Evolutionary conservation across 2,888 invertebrate species (phyloP).

Genomic region (Nezara viridula): DNA sequence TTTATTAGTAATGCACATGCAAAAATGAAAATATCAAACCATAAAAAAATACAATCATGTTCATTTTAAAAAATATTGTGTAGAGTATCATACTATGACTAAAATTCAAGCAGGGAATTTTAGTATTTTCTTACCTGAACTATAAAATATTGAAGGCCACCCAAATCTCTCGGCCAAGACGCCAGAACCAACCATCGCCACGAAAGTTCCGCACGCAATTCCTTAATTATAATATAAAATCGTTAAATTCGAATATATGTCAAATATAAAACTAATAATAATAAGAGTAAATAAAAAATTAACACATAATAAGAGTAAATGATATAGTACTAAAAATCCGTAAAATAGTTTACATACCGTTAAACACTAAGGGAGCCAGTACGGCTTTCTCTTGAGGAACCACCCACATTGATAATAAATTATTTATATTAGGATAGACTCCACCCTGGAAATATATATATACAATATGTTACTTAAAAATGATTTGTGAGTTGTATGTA

Average conservation of each 20-base stretch:
- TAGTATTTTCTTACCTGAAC: background rate
- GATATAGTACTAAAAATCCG: too few relatives aligned
- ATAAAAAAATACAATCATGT: too few relatives aligned
- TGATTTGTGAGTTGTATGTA: too few relatives aligned
- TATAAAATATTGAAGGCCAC: conserved; percentile 50
- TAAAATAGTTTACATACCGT: background rate
- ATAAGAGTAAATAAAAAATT: background rate
- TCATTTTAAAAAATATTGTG: too few relatives aligned
- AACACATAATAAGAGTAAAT: too few relatives aligned
- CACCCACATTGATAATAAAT: conserved; percentile 79
- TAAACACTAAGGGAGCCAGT: background rate
- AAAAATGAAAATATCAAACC: too few relatives aligned
- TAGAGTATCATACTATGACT: too few relatives aligned
- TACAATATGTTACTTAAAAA: background rate
- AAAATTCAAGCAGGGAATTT: too few relatives aligned
- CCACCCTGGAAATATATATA: conserved; percentile 71
- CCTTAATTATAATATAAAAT: background rate
- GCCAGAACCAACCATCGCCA: background rate
- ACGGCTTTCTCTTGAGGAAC: conserved; percentile 49
- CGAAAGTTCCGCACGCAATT: background rate
- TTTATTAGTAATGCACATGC: too few relatives aligned
- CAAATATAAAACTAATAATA: background rate
- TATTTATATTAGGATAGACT: conserved; percentile 78
- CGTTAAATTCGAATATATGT: background rate
- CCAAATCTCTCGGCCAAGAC: background rate